These are phyloP conservation scores for Chrysolina haemoptera DNA, from an alignment of 2,888 invertebrate species.

Conservation along the genomic window DNA sequence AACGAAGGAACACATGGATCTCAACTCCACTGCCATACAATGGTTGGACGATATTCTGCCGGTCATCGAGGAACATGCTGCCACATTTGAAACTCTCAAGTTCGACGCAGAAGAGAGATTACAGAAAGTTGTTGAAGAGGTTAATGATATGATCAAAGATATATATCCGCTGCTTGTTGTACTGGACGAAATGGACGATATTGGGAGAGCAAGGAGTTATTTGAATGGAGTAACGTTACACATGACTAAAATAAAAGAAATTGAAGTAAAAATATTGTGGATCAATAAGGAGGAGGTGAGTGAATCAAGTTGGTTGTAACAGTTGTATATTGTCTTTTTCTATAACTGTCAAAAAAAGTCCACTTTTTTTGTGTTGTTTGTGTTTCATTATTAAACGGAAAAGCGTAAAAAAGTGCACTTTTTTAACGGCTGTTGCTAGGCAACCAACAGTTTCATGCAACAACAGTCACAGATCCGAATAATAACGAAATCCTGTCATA, in stretches of 20 bases:
- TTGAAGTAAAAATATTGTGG: slow-evolving; percentile 84
- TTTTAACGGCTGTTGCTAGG: no score
- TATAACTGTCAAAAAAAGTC: no score
- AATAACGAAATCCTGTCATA: no score
- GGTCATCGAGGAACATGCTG: slow-evolving; percentile 84
- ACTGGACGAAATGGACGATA: slow-evolving; percentile 88
- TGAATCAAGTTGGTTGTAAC: not conserved
- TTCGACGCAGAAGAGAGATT: slow-evolving; percentile 87
- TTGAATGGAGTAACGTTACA: slow-evolving; percentile 81
- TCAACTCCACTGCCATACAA: slow-evolving; percentile 84
- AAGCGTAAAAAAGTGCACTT: no score
- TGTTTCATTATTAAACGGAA: no score
- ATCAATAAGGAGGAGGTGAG: slow-evolving; percentile 87
- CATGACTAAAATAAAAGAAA: slow-evolving; percentile 81
- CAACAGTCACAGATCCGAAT: no score
- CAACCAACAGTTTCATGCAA: no score
- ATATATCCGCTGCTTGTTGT: slow-evolving; percentile 83
- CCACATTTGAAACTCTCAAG: slow-evolving; percentile 84
- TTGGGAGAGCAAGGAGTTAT: slow-evolving; percentile 82
- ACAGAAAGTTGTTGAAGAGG: slow-evolving; percentile 77
- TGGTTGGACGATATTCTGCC: slow-evolving; percentile 87
- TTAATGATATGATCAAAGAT: slow-evolving; percentile 81
- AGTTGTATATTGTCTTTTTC: no score
- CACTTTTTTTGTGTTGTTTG: no score
- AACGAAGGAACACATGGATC: slow-evolving; percentile 79